Evolutionary conservation across 2,113 vertebrate genomes (phyloP).

Genomic region (Passer montanus): DNA sequence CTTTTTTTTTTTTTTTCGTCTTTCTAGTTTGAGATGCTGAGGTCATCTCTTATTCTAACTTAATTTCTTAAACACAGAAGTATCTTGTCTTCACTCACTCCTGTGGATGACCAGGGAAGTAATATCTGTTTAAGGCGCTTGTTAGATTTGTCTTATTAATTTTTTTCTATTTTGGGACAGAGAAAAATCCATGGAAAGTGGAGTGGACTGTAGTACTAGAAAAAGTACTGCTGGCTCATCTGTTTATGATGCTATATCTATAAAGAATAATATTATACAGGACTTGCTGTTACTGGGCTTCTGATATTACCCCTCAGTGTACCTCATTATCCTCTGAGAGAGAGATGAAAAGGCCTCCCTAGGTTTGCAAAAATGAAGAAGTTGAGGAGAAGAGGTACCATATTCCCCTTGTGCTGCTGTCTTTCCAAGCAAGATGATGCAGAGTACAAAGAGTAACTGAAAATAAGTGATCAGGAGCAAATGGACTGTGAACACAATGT

Average conservation of each 20-base stretch:
- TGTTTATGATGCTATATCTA: neutral
- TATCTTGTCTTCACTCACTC: neutral
- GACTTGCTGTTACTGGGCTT: neutral
- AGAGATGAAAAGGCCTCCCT: neutral
- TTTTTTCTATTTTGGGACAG: neutral
- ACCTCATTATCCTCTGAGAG: neutral
- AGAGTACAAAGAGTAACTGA: neutral
- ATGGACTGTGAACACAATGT: neutral
- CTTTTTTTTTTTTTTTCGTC: neutral
- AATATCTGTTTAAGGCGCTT: neutral
- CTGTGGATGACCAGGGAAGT: neutral
- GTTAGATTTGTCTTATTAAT: neutral
- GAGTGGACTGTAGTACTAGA: neutral
- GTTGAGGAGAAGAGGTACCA: neutral
- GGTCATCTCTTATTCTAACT: neutral
- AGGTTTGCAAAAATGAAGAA: neutral
- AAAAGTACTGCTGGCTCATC: neutral
- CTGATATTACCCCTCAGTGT: neutral
- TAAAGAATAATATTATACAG: neutral
- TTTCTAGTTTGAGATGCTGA: neutral
- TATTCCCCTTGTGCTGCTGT: neutral
- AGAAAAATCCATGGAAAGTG: neutral
- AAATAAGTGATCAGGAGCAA: slow-evolving; percentile 39
- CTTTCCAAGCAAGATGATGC: neutral
- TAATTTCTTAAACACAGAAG: neutral